Conservation (phyloP, 2,113 vertebrate genomes). For the Aptenodytes patagonicus region DNA sequence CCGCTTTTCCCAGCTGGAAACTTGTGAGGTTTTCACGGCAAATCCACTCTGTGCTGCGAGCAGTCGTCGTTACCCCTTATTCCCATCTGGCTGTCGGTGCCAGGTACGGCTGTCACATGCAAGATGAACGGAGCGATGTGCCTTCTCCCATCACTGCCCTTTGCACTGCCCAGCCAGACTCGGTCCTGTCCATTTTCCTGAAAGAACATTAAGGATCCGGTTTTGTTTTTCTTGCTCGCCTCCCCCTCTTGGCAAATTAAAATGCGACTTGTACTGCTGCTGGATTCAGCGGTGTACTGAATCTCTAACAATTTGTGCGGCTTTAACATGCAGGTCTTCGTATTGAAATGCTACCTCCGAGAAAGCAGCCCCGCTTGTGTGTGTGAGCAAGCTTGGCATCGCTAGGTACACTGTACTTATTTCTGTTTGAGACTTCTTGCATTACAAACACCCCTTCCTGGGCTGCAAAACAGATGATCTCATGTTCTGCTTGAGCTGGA, state of each 20-base stretch:
- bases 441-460: background rate
- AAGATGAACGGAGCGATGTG: background rate
- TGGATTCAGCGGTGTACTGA: background rate
- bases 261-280: background rate
- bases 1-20: slow-evolving; percentile 32
- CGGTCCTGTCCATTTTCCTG: accelerated
- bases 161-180: background rate
- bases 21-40: background rate
- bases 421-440: background rate
- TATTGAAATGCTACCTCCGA: accelerated
- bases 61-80: background rate
- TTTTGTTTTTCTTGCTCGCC: background rate
- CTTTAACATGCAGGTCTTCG: background rate
- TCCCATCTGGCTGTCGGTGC: background rate
- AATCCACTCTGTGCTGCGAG: background rate
- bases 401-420: background rate
- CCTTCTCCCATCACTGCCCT: background rate
- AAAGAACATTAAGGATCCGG: accelerated
- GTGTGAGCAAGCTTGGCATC: background rate
- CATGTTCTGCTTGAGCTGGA: background rate
- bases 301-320: accelerated
- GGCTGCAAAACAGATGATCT: background rate
- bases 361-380: background rate
- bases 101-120: background rate
- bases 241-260: background rate